phyloP scores from a whole-genome alignment of 30 jellyfish, hydroid and myxozoan genomes.

The Morbakka virulenta region DNA sequence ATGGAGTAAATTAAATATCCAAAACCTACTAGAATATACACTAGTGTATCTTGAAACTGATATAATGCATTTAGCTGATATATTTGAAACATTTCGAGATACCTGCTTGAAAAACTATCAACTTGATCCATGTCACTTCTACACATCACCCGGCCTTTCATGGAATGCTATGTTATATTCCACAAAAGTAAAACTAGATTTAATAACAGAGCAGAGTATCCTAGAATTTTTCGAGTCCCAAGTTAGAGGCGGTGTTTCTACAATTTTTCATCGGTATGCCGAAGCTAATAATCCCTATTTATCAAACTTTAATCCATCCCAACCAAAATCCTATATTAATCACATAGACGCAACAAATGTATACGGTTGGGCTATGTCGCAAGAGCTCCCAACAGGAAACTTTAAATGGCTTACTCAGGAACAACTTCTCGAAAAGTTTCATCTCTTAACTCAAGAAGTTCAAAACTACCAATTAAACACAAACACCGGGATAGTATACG shows the following conservation, averaged over 20 bases:
- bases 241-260: no score
- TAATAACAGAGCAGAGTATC: no score
- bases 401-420: slow-evolving; percentile 41
- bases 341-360: slow-evolving; percentile 69
- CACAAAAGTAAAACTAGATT: slow-evolving; percentile 21
- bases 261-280: no score
- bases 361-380: slow-evolving; percentile 82
- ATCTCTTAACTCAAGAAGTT: slow-evolving; percentile 14
- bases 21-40: slow-evolving; percentile 17
- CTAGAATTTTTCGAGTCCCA: no score
- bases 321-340: slow-evolving; percentile 10
- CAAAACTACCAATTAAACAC: slow-evolving; percentile 40
- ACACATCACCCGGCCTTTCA: no score
- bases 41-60: no score
- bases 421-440: slow-evolving; percentile 31
- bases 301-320: background rate
- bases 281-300: no score
- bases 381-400: slow-evolving; percentile 51
- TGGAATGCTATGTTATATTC: slow-evolving; percentile 14
- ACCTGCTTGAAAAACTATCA: no score
- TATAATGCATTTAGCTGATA: no score
- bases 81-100: no score
- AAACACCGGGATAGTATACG: slow-evolving; percentile 33
- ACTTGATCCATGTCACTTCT: no score
- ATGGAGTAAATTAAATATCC: background rate